These are phyloP conservation scores for Rhipidura dahli DNA, from an alignment of 2,113 vertebrate genomes.

Conservation along the genomic window DNA sequence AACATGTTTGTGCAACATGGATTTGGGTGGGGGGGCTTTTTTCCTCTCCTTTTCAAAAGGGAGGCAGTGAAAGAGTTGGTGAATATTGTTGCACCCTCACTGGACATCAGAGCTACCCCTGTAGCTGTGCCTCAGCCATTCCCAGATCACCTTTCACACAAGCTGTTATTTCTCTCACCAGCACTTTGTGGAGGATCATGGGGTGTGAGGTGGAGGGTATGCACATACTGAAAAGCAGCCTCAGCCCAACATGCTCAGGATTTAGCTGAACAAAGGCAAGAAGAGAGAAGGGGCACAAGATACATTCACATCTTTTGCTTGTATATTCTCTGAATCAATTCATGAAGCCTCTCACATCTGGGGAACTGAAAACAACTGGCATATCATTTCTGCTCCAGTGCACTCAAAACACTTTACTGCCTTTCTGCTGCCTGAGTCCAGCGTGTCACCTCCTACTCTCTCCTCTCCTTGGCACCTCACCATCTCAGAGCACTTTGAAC, in stretches of 20 bases:
- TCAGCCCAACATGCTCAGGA: neutral
- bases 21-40: neutral
- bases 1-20: neutral
- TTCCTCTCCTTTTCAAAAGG: neutral
- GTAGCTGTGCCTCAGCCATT: neutral
- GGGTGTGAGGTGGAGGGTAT: neutral
- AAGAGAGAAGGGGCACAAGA: neutral
- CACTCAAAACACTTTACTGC: neutral
- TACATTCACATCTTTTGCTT: neutral
- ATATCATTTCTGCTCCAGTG: neutral
- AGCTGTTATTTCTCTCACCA: neutral
- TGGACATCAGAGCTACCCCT: neutral
- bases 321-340: neutral
- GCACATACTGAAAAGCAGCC: neutral
- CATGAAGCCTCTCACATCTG: neutral
- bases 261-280: conserved; percentile 3
- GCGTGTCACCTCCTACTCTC: neutral
- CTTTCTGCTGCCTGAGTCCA: neutral
- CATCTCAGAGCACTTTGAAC: neutral
- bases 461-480: neutral
- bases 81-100: neutral
- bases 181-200: neutral
- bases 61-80: neutral
- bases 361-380: neutral
- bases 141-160: neutral